These are phyloP conservation scores for Baryphthengus martii DNA, from an alignment of 2,113 vertebrate species.

Conservation along the genomic window DNA sequence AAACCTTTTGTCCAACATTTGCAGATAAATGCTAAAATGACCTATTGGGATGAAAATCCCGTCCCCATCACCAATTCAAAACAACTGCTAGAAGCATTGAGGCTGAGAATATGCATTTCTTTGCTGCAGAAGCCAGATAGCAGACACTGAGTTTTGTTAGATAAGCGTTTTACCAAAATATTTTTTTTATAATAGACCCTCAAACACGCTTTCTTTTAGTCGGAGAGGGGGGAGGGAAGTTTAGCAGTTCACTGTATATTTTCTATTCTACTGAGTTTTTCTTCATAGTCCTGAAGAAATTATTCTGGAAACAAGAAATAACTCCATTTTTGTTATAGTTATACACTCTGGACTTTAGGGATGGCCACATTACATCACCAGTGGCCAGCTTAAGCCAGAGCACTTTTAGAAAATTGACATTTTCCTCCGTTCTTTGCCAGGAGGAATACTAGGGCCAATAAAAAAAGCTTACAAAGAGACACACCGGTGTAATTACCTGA, in stretches of 20 bases:
- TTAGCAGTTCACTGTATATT: not conserved
- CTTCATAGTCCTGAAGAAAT: not conserved
- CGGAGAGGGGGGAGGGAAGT: rapidly evolving
- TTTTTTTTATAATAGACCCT: not conserved
- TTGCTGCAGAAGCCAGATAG: not conserved
- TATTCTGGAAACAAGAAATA: not conserved
- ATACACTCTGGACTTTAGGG: not conserved
- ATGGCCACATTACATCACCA: not conserved
- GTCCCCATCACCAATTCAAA: not conserved
- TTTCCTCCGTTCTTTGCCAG: not conserved
- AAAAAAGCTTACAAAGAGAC: not conserved
- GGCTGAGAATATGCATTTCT: not conserved
- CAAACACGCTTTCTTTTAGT: not conserved
- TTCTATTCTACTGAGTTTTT: not conserved
- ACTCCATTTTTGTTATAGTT: not conserved
- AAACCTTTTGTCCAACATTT: not conserved
- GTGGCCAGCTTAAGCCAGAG: not conserved
- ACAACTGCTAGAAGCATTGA: not conserved
- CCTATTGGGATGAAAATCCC: not conserved
- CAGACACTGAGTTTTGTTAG: not conserved
- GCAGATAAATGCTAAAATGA: not conserved
- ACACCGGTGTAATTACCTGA: not conserved
- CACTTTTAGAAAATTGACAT: not conserved
- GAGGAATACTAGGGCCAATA: not conserved
- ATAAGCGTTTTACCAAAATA: not conserved